Evolutionary conservation across 2,888 invertebrate genomes (phyloP).

Genomic region (Trachelus troglodyta): DNA sequence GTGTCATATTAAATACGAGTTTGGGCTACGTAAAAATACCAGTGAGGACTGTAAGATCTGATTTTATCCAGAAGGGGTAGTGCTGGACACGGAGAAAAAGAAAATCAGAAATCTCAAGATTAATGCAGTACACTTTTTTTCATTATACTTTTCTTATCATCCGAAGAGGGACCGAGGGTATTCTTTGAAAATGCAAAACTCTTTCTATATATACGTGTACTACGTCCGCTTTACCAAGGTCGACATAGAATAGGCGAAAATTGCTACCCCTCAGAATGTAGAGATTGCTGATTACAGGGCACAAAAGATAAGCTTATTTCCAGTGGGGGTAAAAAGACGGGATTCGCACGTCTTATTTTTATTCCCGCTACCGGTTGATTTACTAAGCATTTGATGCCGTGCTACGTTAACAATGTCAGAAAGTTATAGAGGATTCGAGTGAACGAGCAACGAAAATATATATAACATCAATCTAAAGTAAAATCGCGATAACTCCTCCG

Average conservation of each 20-base stretch:
- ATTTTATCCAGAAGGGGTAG: not conserved
- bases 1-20: not conserved
- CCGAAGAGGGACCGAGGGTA: slow-evolving; percentile 19
- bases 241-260: not conserved
- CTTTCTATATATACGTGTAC: not conserved
- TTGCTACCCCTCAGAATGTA: not conserved
- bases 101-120: not conserved
- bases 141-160: not conserved
- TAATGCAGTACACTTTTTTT: not conserved
- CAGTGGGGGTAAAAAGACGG: not conserved
- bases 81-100: not conserved
- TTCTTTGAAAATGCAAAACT: slow-evolving; percentile 56
- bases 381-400: not conserved
- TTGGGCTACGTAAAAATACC: not conserved
- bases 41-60: not conserved
- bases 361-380: not conserved
- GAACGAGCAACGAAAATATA: not conserved
- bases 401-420: not conserved
- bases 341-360: not conserved
- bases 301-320: not conserved
- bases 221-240: not conserved
- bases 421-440: not conserved
- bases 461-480: not conserved
- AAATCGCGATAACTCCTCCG: not conserved
- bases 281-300: not conserved